Percentiles rank a stretch among this genome's conserved stretches.
Evolutionary conservation across 2,797 vertebrate species (phyloP).

Genomic region (Sternarchorhynchus goeldii): DNA sequence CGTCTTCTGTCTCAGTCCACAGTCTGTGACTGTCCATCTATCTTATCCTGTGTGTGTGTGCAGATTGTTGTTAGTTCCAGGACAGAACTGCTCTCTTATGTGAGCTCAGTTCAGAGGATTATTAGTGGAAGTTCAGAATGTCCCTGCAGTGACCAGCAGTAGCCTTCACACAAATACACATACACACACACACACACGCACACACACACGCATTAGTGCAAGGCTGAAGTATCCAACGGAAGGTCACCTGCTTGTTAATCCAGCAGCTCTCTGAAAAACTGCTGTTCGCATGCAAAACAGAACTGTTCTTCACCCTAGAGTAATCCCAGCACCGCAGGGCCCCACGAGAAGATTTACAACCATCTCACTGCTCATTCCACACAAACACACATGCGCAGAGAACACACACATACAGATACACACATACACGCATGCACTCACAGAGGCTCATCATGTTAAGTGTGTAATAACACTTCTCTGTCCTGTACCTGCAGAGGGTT

Average conservation of each 20-base stretch:
- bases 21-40: not conserved
- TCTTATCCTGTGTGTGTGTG: conserved; percentile 12
- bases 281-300: not conserved
- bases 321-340: not conserved
- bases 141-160: conserved; percentile 17
- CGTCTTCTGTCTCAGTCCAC: conserved; percentile 1
- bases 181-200: conserved; percentile 27
- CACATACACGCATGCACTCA: not conserved
- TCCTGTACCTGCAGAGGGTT: not conserved
- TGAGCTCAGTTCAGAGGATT: conserved; percentile 25
- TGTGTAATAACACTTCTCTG: not conserved
- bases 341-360: conserved; percentile 5
- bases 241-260: not conserved
- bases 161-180: conserved; percentile 11
- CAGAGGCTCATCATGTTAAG: not conserved
- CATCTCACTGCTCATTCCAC: conserved; percentile 6
- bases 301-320: conserved; percentile 5
- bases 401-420: not conserved
- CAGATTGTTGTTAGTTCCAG: not conserved
- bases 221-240: not conserved
- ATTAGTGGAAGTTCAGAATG: conserved; percentile 44
- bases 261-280: not conserved
- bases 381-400: conserved; percentile 12
- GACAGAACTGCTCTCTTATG: conserved; percentile 12
- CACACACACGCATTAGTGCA: not conserved